phyloP scores from a whole-genome alignment of 2,888 invertebrate genomes.

The Lymantria dispar region DNA sequence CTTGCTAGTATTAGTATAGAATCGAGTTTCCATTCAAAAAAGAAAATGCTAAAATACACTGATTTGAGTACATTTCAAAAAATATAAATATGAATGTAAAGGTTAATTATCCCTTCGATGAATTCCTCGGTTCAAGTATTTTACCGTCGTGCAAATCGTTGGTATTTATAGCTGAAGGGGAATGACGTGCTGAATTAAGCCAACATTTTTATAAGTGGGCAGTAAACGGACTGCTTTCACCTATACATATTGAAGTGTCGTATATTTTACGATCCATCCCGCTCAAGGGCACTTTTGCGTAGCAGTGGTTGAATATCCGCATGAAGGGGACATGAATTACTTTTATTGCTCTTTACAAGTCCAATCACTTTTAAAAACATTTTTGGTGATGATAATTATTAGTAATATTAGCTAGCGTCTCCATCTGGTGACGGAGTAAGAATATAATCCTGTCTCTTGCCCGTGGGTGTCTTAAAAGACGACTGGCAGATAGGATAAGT shows the following conservation, averaged over 20 bases:
- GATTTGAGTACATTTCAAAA: no score
- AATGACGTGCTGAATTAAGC: slow-evolving; percentile 76
- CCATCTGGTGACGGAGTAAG: no score
- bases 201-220: slow-evolving; percentile 79
- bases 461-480: no score
- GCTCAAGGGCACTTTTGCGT: slow-evolving; percentile 61
- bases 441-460: no score
- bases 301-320: slow-evolving; percentile 57
- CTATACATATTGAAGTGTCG: slow-evolving; percentile 74
- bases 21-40: no score
- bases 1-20: no score
- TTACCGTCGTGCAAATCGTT: slow-evolving; percentile 59
- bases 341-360: slow-evolving; percentile 63
- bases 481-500: no score
- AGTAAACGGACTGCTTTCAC: slow-evolving; percentile 68
- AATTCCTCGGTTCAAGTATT: slow-evolving; percentile 55
- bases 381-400: no score
- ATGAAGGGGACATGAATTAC: slow-evolving; percentile 71
- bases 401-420: no score
- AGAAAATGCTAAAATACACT: no score
- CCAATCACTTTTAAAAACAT: slow-evolving; percentile 2
- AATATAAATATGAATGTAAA: no score
- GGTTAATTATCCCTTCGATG: slow-evolving; percentile 60
- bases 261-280: slow-evolving; percentile 78
- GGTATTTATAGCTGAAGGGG: slow-evolving; percentile 61